Percentiles rank a stretch among this genome's conserved stretches.
phyloP scores from a whole-genome alignment of 2,888 invertebrate species.

The Drosophila mettleri region DNA sequence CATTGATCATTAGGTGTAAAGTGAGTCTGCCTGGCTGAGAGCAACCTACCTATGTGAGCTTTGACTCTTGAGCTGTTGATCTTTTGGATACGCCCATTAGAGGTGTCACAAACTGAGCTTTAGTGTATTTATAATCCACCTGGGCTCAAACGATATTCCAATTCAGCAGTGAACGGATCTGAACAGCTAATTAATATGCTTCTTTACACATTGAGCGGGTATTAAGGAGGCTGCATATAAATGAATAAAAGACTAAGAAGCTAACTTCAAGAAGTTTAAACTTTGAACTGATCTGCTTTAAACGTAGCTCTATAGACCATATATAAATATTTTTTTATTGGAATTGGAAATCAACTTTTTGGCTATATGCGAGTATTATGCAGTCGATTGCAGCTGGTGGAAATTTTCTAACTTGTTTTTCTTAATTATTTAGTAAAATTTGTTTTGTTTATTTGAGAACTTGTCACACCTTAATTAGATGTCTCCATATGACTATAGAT shows the following conservation, averaged over 20 bases:
- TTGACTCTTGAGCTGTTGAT: not conserved
- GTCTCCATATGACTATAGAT: constrained; percentile 10
- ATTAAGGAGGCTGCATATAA: too few species aligned
- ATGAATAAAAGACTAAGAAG: too few species aligned
- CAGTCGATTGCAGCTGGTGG: not conserved
- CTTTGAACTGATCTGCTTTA: not conserved
- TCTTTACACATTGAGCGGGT: too few species aligned
- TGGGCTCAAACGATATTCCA: too few species aligned
- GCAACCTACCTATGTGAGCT: not conserved
- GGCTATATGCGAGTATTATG: constrained; percentile 1
- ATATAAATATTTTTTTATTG: not conserved
- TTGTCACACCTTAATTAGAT: constrained; percentile 56
- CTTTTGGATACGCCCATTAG: not conserved
- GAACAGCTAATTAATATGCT: too few species aligned
- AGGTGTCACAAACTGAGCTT: not conserved
- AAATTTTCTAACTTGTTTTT: not conserved
- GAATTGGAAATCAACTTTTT: too few species aligned
- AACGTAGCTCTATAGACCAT: not conserved
- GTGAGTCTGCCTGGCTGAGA: not conserved
- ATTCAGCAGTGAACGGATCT: too few species aligned
- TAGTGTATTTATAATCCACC: not conserved
- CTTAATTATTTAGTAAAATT: not conserved
- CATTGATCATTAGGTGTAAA: not conserved
- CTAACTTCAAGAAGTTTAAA: too few species aligned
- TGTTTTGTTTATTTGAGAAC: constrained; percentile 31